A percentile compares a stretch with the other conserved stretches of the same genome.
Evolutionary conservation across 2,888 invertebrate genomes (phyloP).

Genomic region (Acrocyrtus sp.): DNA sequence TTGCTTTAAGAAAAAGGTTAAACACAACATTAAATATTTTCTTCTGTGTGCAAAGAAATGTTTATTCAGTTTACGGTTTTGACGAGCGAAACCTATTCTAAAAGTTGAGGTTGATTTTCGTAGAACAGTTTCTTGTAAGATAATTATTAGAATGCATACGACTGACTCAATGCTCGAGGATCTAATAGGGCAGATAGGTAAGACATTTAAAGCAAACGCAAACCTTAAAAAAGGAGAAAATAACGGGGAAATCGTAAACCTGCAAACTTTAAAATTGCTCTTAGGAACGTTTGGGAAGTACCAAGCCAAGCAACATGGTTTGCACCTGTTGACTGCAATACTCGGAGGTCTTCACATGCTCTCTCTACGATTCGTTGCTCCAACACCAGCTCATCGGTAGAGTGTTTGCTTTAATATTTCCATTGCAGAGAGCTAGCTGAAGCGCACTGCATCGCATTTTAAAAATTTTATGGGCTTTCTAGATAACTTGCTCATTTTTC

Average conservation of each 20-base stretch:
- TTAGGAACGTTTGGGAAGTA: conserved; percentile 59
- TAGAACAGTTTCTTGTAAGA: too few species aligned
- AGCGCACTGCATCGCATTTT: too few species aligned
- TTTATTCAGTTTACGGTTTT: too few species aligned
- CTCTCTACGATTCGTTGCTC: conserved; percentile 55
- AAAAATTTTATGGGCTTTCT: background rate
- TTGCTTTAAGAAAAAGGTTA: too few species aligned
- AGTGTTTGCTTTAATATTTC: background rate
- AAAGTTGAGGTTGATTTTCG: too few species aligned
- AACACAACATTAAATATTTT: too few species aligned
- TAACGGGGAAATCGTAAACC: background rate
- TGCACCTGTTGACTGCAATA: conserved; percentile 56
- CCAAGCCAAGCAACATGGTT: conserved; percentile 55
- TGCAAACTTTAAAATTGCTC: background rate
- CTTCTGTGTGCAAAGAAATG: too few species aligned
- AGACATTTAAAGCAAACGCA: conserved; percentile 3
- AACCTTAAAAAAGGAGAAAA: background rate
- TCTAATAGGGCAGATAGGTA: conserved; percentile 54
- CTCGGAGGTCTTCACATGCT: conserved; percentile 61
- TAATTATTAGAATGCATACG: conserved; percentile 48
- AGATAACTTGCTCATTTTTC: background rate
- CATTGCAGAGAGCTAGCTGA: too few species aligned
- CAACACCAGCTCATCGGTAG: conserved; percentile 58
- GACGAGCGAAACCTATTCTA: too few species aligned
- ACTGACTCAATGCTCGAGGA: conserved; percentile 51